Conservation (phyloP, 2,888 invertebrate species). For the Drosophila infuscata region DNA sequence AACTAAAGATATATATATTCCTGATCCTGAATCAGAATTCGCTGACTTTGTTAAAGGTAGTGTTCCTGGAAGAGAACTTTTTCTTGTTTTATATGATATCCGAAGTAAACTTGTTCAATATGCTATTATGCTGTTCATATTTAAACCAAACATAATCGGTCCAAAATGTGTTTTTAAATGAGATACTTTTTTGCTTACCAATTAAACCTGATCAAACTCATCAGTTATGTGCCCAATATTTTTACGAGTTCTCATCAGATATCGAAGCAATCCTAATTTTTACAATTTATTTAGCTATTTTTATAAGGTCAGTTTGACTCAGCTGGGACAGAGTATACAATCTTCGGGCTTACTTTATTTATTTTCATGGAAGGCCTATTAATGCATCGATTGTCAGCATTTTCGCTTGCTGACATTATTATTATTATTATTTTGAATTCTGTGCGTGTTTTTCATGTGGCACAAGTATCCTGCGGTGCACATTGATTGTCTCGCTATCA, state of each 20-base stretch:
- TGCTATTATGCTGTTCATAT: neutral
- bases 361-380: slow-evolving; percentile 19
- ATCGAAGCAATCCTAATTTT: neutral
- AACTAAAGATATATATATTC: neutral
- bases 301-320: neutral
- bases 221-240: neutral
- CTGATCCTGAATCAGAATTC: neutral
- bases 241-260: rapidly evolving
- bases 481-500: slow-evolving; percentile 65
- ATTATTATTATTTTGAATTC: slow-evolving; percentile 44
- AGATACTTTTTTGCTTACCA: neutral
- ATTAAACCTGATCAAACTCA: neutral
- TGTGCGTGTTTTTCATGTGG: slow-evolving; percentile 49
- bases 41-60: neutral
- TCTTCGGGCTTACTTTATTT: neutral
- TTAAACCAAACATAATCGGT: neutral
- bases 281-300: neutral
- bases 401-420: slow-evolving; percentile 27
- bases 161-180: neutral
- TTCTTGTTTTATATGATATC: neutral
- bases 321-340: neutral
- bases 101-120: neutral
- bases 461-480: slow-evolving; percentile 67
- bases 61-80: neutral
- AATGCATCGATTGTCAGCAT: slow-evolving; percentile 4